Percentiles rank a stretch among this genome's conserved stretches.
Conservation (phyloP, 2,888 invertebrate genomes). For the Ferrisia virgata region DNA sequence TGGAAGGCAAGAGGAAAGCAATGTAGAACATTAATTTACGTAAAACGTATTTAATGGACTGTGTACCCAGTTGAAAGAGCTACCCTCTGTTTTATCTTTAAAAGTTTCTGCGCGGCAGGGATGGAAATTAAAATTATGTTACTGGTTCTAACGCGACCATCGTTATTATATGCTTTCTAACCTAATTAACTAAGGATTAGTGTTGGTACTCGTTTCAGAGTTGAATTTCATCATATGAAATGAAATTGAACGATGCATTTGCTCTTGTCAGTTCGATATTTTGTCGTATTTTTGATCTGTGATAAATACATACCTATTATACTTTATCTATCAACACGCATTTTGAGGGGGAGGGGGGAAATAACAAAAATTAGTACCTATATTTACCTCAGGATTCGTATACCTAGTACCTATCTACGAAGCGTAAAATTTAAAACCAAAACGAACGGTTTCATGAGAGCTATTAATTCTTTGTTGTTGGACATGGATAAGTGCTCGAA, state of each 20-base stretch:
- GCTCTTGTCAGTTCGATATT: no score
- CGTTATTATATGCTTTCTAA: not conserved
- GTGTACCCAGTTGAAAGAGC: not conserved
- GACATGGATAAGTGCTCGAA: not conserved
- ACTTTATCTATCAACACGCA: no score
- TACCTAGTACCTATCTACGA: not conserved
- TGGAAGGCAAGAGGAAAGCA: not conserved
- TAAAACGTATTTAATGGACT: not conserved
- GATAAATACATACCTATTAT: no score
- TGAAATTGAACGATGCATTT: no score
- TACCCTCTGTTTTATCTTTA: not conserved
- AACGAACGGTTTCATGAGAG: not conserved
- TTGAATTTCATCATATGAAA: not conserved
- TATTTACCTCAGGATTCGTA: not conserved
- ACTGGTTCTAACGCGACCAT: not conserved
- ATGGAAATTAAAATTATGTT: not conserved
- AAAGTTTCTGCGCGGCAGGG: not conserved
- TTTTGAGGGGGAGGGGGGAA: no score
- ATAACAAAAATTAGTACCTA: not conserved
- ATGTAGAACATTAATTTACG: not conserved
- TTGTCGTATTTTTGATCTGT: no score
- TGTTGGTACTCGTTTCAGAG: not conserved
- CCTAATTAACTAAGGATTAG: not conserved
- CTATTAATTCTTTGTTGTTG: slow-evolving; percentile 26
- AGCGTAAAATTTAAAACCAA: not conserved